Evolutionary conservation across 2,888 invertebrate genomes (phyloP), one percentile per base, ranked within the genome.

Genomic region (Caenorhabditis doughertyi): DNA sequence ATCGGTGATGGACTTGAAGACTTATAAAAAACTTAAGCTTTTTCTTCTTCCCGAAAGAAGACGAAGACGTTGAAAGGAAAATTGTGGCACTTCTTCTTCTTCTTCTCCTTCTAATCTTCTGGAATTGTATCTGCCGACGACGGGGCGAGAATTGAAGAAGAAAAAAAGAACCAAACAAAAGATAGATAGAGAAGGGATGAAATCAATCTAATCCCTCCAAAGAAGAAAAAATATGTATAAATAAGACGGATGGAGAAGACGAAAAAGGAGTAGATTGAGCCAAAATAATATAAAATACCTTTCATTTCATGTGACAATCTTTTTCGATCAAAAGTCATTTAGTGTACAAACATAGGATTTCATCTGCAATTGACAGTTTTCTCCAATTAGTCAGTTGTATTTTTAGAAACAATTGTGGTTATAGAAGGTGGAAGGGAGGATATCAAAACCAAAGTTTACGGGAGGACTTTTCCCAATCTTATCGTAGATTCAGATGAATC

Each of bases 71-170:
- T n/a, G 47, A 51, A 47, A 64, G 11, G 18, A 8, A 47, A 27
- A 64, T 47, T 49, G 47, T 49, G 64, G 35, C 1, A 13, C 23
- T 23, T 18, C 25, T 32, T 74, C 16, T 39, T 39, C 47, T n/a
- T n/a, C n/a, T n/a, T n/a, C n/a, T n/a, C n/a, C 23, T 55, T 76
- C 60, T 77, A 77, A 77, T 77, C 77, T 77, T 77, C 77, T 77
- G 68, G 77, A 77, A 68, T 74, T 74, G 74, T 74, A 74, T 56
- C 74, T 73, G 73, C 21, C 53, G 39, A 11, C 29, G 62, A 55
- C 44, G 23, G 67, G 39, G 35, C 29, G 44, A 44, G 65, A 53
- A 35, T 35, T 21, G 74, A 49, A 56, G 67, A 23, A 49, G 23
- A 21, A 32, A 62, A 62, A 32, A 58, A 71, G 77, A 60, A 79